Conservation (phyloP, 2,888 invertebrate genomes). For the Yponomeuta evonymella region DNA sequence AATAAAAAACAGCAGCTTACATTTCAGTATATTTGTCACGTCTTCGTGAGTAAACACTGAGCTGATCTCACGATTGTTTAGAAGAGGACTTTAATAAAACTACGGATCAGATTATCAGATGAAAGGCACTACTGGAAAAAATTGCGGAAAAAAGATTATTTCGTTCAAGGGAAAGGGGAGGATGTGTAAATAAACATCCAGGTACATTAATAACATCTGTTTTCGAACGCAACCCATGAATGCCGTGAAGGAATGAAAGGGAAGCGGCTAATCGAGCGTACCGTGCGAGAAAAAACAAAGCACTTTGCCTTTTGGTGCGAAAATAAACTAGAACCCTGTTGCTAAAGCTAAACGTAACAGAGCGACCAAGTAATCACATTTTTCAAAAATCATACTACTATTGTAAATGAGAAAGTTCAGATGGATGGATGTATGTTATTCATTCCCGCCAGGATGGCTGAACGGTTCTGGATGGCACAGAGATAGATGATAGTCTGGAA, state of each 20-base stretch:
- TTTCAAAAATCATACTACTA: too few relatives aligned
- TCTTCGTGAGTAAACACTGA: too few relatives aligned
- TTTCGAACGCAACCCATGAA: constrained; percentile 34
- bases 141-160: background rate
- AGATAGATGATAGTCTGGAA: too few relatives aligned
- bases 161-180: background rate
- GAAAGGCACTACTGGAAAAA: background rate
- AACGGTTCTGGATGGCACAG: too few relatives aligned
- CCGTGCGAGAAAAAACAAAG: constrained; percentile 48
- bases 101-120: too few relatives aligned
- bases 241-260: constrained; percentile 39
- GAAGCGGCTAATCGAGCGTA: constrained; percentile 47
- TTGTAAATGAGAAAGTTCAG: too few relatives aligned
- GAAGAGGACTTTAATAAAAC: too few relatives aligned
- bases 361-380: background rate
- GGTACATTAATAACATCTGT: constrained; percentile 39
- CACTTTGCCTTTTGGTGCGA: constrained; percentile 41
- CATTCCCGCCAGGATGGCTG: too few relatives aligned
- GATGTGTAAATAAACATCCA: constrained; percentile 16
- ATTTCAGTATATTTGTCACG: too few relatives aligned
- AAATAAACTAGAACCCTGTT: constrained; percentile 46
- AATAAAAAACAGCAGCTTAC: background rate
- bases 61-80: too few relatives aligned
- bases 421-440: too few relatives aligned
- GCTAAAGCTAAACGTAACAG: background rate